Conservation (phyloP, 2,888 invertebrate species). For the Athetis lepigone region DNA sequence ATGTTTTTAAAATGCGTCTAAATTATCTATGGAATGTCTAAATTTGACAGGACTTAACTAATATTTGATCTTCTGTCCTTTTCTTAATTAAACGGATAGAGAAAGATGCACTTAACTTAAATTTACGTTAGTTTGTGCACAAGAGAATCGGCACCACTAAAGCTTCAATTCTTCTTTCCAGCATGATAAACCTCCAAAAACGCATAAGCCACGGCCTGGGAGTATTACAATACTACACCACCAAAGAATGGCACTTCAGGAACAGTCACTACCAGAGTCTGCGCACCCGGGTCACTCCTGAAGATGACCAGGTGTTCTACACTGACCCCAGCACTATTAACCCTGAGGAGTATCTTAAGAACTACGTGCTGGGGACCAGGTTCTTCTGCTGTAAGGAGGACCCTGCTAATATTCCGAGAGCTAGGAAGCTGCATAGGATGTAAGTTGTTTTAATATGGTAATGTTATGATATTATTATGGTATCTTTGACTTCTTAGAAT, state of each 20-base stretch:
- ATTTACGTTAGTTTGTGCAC: no score
- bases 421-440: conserved; percentile 92
- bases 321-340: conserved; percentile 80
- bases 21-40: no score
- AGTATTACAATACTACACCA: conserved; percentile 95
- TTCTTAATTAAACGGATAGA: no score
- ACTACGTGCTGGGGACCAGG: conserved; percentile 95
- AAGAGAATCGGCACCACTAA: no score
- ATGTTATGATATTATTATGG: no score
- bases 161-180: conserved; percentile 64
- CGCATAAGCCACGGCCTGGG: conserved; percentile 91
- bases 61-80: no score
- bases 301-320: conserved; percentile 90
- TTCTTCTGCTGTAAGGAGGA: conserved; percentile 96
- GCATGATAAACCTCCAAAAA: conserved; percentile 92
- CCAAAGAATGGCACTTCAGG: conserved; percentile 94
- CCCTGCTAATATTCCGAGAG: conserved; percentile 93
- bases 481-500: no score
- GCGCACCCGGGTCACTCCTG: conserved; percentile 22
- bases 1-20: no score
- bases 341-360: conserved; percentile 76
- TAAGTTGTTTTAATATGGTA: conserved; percentile 64
- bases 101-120: no score
- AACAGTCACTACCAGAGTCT: conserved; percentile 90
- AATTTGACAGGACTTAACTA: no score